Conservation (phyloP, 2,888 invertebrate genomes). For the Heliothis peltigera region DNA sequence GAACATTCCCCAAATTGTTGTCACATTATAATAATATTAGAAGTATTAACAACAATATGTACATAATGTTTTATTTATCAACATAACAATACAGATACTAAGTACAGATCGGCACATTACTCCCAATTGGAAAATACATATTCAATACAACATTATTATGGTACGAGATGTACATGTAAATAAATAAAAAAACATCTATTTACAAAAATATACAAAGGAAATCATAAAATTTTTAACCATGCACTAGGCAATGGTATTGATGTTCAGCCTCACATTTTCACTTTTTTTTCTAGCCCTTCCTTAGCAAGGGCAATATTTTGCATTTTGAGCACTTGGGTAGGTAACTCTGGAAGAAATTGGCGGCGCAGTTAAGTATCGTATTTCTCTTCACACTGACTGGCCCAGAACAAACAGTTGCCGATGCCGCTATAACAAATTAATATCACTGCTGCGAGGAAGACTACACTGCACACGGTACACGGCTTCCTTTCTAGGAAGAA, state of each 20-base stretch:
- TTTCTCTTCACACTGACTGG: constrained; percentile 93
- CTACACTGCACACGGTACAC: constrained; percentile 98
- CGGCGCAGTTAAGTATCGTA: constrained; percentile 84
- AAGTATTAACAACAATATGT: constrained; percentile 75
- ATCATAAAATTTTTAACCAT: constrained; percentile 46
- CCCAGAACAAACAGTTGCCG: constrained; percentile 98
- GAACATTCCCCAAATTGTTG: constrained; percentile 65
- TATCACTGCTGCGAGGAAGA: constrained; percentile 97
- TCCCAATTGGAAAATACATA: constrained; percentile 53
- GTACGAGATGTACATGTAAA: constrained; percentile 40
- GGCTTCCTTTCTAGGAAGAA: constrained; percentile 99
- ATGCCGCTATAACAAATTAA: constrained; percentile 98
- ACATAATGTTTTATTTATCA: constrained; percentile 76
- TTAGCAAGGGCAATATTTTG: constrained; percentile 72
- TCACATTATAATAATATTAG: constrained; percentile 70
- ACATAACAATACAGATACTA: constrained; percentile 78
- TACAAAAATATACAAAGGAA: constrained; percentile 81
- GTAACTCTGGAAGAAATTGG: constrained; percentile 70
- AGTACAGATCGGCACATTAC: constrained; percentile 79
- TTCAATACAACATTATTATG: constrained; percentile 50
- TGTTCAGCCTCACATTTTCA: constrained; percentile 52
- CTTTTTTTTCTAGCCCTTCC: constrained; percentile 61
- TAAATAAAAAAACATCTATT: constrained; percentile 73
- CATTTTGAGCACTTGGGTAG: constrained; percentile 79
- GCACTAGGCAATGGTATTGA: constrained; percentile 48